Evolutionary conservation across 1,140 invertebrate genomes (phyloP).

Genomic region (Lepidurus couesii): DNA sequence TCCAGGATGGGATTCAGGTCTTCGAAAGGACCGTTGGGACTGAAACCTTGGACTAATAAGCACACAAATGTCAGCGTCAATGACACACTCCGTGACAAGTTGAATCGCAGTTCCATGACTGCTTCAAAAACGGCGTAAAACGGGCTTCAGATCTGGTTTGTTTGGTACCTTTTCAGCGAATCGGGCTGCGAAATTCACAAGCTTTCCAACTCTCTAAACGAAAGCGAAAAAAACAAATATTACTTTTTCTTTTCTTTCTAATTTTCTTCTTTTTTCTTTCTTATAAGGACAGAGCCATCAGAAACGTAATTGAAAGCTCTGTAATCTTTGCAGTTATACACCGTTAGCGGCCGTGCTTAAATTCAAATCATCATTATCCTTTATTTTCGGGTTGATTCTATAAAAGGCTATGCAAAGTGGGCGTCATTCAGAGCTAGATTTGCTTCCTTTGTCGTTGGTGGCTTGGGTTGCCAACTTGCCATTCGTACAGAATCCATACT

Average conservation of each 20-base stretch:
- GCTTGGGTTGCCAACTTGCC: neutral
- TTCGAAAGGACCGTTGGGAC: neutral
- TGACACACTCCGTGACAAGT: slow-evolving; percentile 8
- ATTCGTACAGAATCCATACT: neutral
- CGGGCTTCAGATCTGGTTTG: neutral
- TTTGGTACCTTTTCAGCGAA: neutral
- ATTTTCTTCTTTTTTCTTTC: neutral
- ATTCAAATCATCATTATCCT: neutral
- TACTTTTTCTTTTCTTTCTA: neutral
- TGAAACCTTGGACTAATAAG: slow-evolving; percentile 18
- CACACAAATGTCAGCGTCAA: neutral
- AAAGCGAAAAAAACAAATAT: neutral
- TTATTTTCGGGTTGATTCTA: no score
- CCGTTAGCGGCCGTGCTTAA: neutral
- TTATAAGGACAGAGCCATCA: neutral
- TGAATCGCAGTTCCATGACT: neutral
- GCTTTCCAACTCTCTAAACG: no score
- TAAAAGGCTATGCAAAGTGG: no score
- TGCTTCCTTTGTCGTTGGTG: neutral
- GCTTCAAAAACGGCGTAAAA: neutral
- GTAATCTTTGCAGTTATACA: no score
- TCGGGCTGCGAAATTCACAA: neutral
- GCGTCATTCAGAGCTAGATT: neutral
- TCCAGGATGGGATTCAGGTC: neutral
- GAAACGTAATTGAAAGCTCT: neutral